Evolutionary conservation across 2,113 vertebrate genomes (phyloP).

Genomic region (Arvicanthis niloticus): DNA sequence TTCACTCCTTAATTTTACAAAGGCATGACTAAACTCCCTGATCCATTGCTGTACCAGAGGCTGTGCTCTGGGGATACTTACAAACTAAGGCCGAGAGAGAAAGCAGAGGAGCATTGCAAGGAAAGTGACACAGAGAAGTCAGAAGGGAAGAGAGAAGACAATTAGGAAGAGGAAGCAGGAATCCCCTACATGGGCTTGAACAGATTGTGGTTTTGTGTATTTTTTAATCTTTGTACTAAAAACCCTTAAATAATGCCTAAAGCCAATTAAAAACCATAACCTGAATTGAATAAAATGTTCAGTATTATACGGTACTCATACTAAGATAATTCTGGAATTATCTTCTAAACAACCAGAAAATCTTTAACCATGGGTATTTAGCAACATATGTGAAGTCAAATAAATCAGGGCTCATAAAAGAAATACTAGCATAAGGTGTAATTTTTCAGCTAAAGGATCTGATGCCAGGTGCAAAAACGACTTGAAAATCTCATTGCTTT

Average conservation of each 20-base stretch:
- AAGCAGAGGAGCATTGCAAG: background rate
- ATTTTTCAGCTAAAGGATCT: background rate
- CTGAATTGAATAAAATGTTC: conserved; percentile 47
- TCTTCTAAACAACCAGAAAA: conserved; percentile 64
- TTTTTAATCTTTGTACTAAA: conserved; percentile 16
- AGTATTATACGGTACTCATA: background rate
- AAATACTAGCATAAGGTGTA: conserved; percentile 16
- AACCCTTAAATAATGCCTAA: conserved; percentile 42
- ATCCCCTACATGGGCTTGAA: background rate
- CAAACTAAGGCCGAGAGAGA: background rate
- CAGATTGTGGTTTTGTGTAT: conserved; percentile 21
- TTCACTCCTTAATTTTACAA: conserved; percentile 55
- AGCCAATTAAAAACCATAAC: conserved; percentile 49
- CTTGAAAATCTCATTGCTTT: conserved; percentile 51
- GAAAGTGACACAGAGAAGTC: background rate
- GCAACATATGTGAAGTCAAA: conserved; percentile 50
- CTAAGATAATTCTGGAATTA: conserved; percentile 55
- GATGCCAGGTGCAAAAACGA: background rate
- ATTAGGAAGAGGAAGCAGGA: background rate
- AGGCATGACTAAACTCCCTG: background rate
- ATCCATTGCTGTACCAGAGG: background rate
- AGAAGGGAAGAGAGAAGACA: background rate
- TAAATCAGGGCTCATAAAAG: conserved; percentile 40
- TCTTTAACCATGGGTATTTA: conserved; percentile 21
- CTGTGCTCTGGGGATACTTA: background rate